Conservation (phyloP, 2,888 invertebrate species). For the Scelioninae gen. 1 region DNA sequence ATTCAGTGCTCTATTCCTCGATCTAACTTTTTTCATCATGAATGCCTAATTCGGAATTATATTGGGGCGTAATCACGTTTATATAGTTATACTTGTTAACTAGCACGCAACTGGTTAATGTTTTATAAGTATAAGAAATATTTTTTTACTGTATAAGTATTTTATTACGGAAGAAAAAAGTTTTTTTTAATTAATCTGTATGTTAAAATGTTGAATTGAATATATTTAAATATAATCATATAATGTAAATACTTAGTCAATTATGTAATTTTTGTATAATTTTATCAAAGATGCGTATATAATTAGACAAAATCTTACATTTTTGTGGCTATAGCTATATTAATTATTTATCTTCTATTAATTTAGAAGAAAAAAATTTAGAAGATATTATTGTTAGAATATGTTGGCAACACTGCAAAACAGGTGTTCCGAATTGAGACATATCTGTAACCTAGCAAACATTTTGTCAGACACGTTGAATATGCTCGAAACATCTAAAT, state of each 20-base stretch:
- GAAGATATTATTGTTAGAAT: conserved; percentile 31
- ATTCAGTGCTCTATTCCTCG: conserved; percentile 30
- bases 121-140: background rate
- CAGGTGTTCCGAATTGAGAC: conserved; percentile 57
- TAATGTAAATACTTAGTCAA: background rate
- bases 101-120: conserved; percentile 33
- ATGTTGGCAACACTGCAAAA: conserved; percentile 59
- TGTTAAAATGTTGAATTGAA: conserved; percentile 5
- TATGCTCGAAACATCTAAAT: conserved; percentile 44
- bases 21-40: conserved; percentile 15
- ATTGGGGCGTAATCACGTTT: conserved; percentile 37
- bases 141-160: conserved; percentile 2
- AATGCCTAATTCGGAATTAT: conserved; percentile 33
- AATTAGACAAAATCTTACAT: too few relatives aligned
- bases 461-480: conserved; percentile 60
- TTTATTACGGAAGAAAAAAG: conserved; percentile 8
- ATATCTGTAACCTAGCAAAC: conserved; percentile 40
- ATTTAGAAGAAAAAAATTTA: conserved; percentile 49
- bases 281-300: too few relatives aligned
- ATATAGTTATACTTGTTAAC: conserved; percentile 48
- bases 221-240: background rate
- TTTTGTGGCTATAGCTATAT: too few relatives aligned
- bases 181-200: background rate
- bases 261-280: too few relatives aligned
- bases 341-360: too few relatives aligned